phyloP scores from a whole-genome alignment of 2,113 vertebrate genomes.

The Orthonyx spaldingii region DNA sequence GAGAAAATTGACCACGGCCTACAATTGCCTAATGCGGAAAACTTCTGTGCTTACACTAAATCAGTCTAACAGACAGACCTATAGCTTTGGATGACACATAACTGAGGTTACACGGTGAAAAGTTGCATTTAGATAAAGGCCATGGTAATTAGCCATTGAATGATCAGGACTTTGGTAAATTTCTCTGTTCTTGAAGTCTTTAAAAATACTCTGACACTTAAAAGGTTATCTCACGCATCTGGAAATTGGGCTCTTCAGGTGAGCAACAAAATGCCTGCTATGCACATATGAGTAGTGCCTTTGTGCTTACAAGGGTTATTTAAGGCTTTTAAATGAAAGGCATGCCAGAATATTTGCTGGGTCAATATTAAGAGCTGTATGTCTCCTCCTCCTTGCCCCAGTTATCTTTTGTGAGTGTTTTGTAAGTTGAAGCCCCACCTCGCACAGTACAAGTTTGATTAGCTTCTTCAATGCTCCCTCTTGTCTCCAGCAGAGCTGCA shows the following conservation, averaged over 20 bases:
- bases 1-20: neutral
- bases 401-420: neutral
- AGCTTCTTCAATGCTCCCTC: neutral
- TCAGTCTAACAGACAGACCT: neutral
- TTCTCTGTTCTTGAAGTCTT: neutral
- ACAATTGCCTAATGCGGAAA: neutral
- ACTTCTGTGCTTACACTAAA: neutral
- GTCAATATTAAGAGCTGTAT: neutral
- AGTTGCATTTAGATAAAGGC: neutral
- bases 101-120: neutral
- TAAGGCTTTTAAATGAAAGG: neutral
- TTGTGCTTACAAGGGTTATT: neutral
- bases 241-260: neutral
- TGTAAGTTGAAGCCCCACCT: neutral
- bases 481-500: slow-evolving; percentile 7
- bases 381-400: neutral
- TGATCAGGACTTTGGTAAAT: neutral
- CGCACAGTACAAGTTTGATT: neutral
- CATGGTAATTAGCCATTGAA: neutral
- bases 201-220: neutral
- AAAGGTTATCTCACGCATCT: neutral
- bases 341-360: neutral
- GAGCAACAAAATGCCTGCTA: rapidly evolving
- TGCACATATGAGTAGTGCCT: rapidly evolving
- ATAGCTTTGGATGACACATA: neutral